Percentiles rank a stretch among this genome's conserved stretches.
Conservation (phyloP, 2,113 vertebrate species). For the Lasiurus cinereus region DNA sequence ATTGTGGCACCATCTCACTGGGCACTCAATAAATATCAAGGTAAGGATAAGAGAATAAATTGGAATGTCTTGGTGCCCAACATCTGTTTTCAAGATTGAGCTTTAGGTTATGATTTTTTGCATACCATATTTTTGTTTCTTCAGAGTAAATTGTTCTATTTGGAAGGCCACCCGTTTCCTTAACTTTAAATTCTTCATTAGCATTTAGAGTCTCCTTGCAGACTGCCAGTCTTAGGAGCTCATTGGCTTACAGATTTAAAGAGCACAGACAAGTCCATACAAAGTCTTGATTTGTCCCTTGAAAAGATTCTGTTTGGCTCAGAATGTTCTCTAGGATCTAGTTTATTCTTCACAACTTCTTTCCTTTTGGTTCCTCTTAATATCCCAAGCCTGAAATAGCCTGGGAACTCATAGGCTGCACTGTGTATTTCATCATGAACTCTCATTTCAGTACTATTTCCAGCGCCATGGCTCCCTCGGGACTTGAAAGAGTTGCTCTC, state of each 20-base stretch:
- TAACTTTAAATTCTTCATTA: slow-evolving; percentile 82
- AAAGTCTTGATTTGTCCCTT: slow-evolving; percentile 64
- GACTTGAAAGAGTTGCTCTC: slow-evolving; percentile 80
- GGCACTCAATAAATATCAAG: slow-evolving; percentile 76
- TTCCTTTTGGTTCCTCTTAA: slow-evolving; percentile 60
- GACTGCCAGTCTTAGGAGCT: slow-evolving; percentile 34
- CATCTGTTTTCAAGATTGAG: slow-evolving; percentile 3
- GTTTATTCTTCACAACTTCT: slow-evolving; percentile 49
- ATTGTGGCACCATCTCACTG: not conserved
- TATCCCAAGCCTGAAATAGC: slow-evolving; percentile 63
- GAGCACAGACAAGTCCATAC: not conserved
- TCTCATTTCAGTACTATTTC: slow-evolving; percentile 72
- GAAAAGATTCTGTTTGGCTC: slow-evolving; percentile 82
- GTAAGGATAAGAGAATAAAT: not conserved
- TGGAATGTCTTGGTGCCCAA: not conserved
- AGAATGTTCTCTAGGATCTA: slow-evolving; percentile 78
- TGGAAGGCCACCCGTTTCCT: slow-evolving; percentile 72
- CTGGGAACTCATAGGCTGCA: slow-evolving; percentile 25
- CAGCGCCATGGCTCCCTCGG: slow-evolving; percentile 50
- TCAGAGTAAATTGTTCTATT: slow-evolving; percentile 77
- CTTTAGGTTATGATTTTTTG: slow-evolving; percentile 50
- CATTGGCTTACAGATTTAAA: slow-evolving; percentile 6
- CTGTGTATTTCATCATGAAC: slow-evolving; percentile 69
- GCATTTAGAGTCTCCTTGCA: slow-evolving; percentile 60
- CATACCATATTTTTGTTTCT: slow-evolving; percentile 72